These are phyloP conservation scores for Leistus spinibarbis DNA, from an alignment of 2,888 invertebrate genomes.

Conservation along the genomic window DNA sequence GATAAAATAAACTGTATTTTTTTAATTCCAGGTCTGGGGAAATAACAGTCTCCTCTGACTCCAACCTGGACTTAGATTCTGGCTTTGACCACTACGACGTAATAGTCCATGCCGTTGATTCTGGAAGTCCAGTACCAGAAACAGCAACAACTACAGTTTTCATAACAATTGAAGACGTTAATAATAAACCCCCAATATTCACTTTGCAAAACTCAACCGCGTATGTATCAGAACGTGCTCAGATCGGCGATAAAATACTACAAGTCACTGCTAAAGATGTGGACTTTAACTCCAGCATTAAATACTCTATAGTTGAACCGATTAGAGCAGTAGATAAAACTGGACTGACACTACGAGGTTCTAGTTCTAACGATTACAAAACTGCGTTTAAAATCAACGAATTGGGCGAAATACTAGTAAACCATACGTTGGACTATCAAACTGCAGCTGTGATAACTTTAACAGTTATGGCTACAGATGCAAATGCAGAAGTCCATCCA, in stretches of 20 bases:
- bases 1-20: background rate
- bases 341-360: constrained; percentile 70
- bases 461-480: constrained; percentile 72
- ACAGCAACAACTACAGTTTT: constrained; percentile 78
- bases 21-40: constrained; percentile 64
- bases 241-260: constrained; percentile 66
- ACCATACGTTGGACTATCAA: constrained; percentile 72
- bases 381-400: constrained; percentile 73
- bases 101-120: constrained; percentile 76
- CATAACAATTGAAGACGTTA: constrained; percentile 75
- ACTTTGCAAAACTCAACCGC: constrained; percentile 67
- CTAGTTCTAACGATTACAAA: constrained; percentile 67
- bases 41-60: constrained; percentile 74
- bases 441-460: constrained; percentile 75
- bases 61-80: constrained; percentile 71
- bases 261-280: constrained; percentile 73
- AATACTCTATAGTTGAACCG: constrained; percentile 71
- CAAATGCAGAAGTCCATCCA: constrained; percentile 70
- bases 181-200: constrained; percentile 83
- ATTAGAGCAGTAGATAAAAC: constrained; percentile 76
- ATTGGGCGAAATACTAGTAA: constrained; percentile 71
- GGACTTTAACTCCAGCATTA: constrained; percentile 70
- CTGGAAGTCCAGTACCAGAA: constrained; percentile 74
- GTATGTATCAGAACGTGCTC: constrained; percentile 73
- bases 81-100: constrained; percentile 73